These are phyloP conservation scores for Notodonta ziczac DNA, from an alignment of 2,888 invertebrate species.

Conservation along the genomic window DNA sequence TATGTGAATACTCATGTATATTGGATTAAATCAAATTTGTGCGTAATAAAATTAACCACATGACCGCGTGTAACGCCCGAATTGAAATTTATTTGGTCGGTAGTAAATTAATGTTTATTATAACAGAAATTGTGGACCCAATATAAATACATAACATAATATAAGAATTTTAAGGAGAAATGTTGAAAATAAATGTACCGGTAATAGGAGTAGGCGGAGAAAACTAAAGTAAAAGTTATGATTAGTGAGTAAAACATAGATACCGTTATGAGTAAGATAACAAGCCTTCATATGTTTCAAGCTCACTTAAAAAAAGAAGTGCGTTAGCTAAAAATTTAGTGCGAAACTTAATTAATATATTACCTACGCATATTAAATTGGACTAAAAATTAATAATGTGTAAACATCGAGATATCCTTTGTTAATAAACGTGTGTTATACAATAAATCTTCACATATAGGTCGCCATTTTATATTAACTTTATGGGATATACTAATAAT, in stretches of 20 bases:
- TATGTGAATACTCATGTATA: background rate
- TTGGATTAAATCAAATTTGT: background rate
- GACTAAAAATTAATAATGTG: too few relatives aligned
- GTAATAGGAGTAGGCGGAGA: background rate
- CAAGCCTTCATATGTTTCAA: too few relatives aligned
- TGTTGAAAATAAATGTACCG: background rate
- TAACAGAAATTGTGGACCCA: background rate
- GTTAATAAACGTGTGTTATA: too few relatives aligned
- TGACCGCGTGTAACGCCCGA: background rate
- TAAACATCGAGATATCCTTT: too few relatives aligned
- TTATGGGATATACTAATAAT: too few relatives aligned
- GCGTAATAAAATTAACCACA: background rate
- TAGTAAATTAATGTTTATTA: background rate
- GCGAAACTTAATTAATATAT: too few relatives aligned
- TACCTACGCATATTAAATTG: too few relatives aligned
- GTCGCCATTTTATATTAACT: too few relatives aligned
- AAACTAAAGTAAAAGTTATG: background rate
- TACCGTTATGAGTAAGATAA: too few relatives aligned
- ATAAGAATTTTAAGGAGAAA: background rate
- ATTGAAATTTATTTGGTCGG: background rate
- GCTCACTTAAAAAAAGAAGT: too few relatives aligned
- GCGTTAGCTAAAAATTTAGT: too few relatives aligned
- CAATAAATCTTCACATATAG: too few relatives aligned
- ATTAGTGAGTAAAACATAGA: background rate
- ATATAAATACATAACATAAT: conserved; percentile 1